Base-by-base conservation (phyloP, 1,140 invertebrate species). In the Cyclina sinensis region DNA sequence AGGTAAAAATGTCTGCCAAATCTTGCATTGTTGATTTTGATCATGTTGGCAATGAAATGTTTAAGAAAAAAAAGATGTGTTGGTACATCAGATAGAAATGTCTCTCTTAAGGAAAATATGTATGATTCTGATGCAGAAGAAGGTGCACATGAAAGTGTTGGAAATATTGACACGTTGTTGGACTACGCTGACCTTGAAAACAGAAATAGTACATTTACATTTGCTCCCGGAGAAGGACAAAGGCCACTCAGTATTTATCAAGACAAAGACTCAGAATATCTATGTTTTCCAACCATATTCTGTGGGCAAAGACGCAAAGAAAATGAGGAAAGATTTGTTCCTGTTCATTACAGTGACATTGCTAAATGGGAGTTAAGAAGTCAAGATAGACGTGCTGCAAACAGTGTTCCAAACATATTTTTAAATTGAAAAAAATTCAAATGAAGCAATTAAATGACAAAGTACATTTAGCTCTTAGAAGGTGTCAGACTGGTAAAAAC, bases 191-290 rank as follows among this genome's bases (percentile, higher is more conserved):
- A 79, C n/a, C 24, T 70, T 24, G 1, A 21, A 62, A 18, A 37
- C 18, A 59, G 48, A 4, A 43, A 46, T 1, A 35, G 21, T 14
- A 21, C 48, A 65, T 30, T 65, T 68, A 3, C 37, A 5, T 59
- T 89, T 73, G 88, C 88, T 46, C 82, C 88, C 37, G 74, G 32
- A 27, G 82, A 89, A 86, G 88, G 88, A 70, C 68, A 89, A 30
- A 54, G 16, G 18, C 88, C 88, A 59, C 43, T 81, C 16, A 81
- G 24, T 32, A 30, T 89, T 35, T 79, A 81, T 46, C 24, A 46
- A 27, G 88, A 89, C 70, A 78, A 73, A 73, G 54, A 81, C 43
- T 70, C 83, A 43, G 88, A 89, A 76, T 74, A 81, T 62, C 35
- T 89, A 37, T 43, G 59, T 27, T 89, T 89, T 35, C 78, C 83